These are phyloP conservation scores for Ametastegia equiseti DNA, from an alignment of 2,888 invertebrate genomes.

Conservation along the genomic window DNA sequence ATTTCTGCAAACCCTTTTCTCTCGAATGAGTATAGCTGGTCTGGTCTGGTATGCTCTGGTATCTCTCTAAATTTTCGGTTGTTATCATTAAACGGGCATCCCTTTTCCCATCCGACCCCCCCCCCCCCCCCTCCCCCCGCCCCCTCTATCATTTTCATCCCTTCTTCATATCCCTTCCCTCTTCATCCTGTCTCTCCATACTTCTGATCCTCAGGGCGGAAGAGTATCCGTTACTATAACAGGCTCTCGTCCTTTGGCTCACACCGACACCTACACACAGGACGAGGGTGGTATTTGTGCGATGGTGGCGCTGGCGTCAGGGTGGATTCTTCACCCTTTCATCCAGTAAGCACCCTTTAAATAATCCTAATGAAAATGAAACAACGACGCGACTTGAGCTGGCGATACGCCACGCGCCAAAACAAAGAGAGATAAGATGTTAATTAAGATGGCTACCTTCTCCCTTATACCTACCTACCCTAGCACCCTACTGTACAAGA, in stretches of 20 bases:
- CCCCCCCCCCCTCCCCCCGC: neutral
- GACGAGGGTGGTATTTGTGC: neutral
- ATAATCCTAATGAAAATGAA: slow-evolving; percentile 50
- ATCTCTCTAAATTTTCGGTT: slow-evolving; percentile 42
- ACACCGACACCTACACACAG: too few relatives aligned
- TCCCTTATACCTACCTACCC: slow-evolving; percentile 13
- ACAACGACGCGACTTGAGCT: slow-evolving; percentile 31
- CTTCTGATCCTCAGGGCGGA: slow-evolving; percentile 24
- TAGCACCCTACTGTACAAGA: too few relatives aligned
- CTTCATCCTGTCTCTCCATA: neutral
- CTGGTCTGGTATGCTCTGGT: too few relatives aligned
- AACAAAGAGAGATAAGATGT: slow-evolving; percentile 55
- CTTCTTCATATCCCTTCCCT: too few relatives aligned
- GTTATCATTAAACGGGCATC: slow-evolving; percentile 41
- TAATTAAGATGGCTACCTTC: slow-evolving; percentile 52
- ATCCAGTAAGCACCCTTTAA: slow-evolving; percentile 43
- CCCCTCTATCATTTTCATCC: neutral
- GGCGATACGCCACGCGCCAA: slow-evolving; percentile 52
- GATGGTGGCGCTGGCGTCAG: neutral
- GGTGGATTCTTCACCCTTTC: slow-evolving; percentile 28
- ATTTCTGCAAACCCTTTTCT: slow-evolving; percentile 18
- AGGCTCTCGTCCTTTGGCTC: neutral
- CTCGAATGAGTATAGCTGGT: slow-evolving; percentile 1
- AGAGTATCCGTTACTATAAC: slow-evolving; percentile 42
- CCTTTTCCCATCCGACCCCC: slow-evolving; percentile 12